Evolutionary conservation across 1,140 invertebrate genomes (phyloP), one percentile per base, ranked within the genome.

Genomic region (Onthophagus taurus): DNA sequence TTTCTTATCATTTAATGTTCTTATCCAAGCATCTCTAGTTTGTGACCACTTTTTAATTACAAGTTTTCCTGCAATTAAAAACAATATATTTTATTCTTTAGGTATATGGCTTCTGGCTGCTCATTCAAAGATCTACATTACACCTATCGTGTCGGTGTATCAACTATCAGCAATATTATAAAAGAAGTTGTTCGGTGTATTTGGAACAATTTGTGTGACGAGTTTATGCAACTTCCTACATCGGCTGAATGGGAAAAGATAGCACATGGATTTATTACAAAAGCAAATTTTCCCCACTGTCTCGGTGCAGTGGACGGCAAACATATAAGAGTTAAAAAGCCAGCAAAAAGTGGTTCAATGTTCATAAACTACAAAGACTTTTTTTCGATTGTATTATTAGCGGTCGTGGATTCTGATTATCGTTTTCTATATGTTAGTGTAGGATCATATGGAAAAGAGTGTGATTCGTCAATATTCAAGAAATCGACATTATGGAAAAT

Each of bases 351-450:
- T 50, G 61, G 63, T 47, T 59, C 57, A 5, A 51, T 54, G 47
- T 54, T 48, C 48, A 57, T 50, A 16, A 63, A 63, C 42, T 63
- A 60, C 38, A 57, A 58, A 31, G 4, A 45, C 12, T 58, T 46
- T 45, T 63, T 61, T 50, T 60, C 55, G 19, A 57, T 67, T 16
- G 61, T 70, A 35, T 52, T 70, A 29, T 54, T 66, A 42, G 67
- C 61, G 7, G 45, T 66, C 3, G 53, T 31, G n/a, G 65, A 68
- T 58, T 45, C 52, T 19, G 47, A 66, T 48, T 67, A 63, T 44
- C 50, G 51, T 17, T 68, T 65, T 56, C 31, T 59, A 42, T 55
- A 49, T 48, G 50, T 66, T 33, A 55, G 64, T 52, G 55, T 70
- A 35, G 65, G 66, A 11, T 50, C 62, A 29, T 64, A 63, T 53